Conservation (phyloP, 2,113 vertebrate species). For the Python bivittatus region DNA sequence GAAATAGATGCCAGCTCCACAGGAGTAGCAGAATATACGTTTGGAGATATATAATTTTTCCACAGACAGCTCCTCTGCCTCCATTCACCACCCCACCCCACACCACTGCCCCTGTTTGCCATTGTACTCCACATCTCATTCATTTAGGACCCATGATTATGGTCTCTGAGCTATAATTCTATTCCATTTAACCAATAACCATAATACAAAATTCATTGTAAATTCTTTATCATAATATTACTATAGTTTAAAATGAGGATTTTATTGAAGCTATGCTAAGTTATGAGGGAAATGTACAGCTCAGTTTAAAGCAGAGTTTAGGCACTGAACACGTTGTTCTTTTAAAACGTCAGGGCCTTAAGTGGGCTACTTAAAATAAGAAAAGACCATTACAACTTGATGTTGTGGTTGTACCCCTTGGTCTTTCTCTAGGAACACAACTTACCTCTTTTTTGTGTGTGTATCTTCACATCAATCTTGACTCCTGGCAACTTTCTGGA, state of each 20-base stretch:
- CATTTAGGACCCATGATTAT: background rate
- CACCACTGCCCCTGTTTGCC: background rate
- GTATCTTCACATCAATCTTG: too few relatives aligned
- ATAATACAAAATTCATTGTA: background rate
- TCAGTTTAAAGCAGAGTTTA: background rate
- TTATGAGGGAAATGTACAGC: background rate
- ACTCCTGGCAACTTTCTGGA: too few relatives aligned
- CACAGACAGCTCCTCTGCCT: background rate
- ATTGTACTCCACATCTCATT: background rate
- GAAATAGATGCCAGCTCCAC: conserved; percentile 29
- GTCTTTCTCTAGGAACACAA: background rate
- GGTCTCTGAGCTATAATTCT: background rate
- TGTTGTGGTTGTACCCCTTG: background rate
- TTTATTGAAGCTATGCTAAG: background rate
- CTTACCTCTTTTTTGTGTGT: background rate
- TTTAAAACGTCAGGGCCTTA: background rate
- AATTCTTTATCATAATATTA: background rate
- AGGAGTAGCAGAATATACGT: conserved; percentile 10
- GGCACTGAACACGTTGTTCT: background rate
- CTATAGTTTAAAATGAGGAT: background rate
- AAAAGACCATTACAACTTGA: background rate
- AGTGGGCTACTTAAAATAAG: background rate
- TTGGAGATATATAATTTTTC: background rate
- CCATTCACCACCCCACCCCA: background rate
- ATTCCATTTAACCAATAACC: background rate